These are phyloP conservation scores for Meghimatium bilineatum DNA, from an alignment of 2,888 invertebrate species.

Conservation along the genomic window DNA sequence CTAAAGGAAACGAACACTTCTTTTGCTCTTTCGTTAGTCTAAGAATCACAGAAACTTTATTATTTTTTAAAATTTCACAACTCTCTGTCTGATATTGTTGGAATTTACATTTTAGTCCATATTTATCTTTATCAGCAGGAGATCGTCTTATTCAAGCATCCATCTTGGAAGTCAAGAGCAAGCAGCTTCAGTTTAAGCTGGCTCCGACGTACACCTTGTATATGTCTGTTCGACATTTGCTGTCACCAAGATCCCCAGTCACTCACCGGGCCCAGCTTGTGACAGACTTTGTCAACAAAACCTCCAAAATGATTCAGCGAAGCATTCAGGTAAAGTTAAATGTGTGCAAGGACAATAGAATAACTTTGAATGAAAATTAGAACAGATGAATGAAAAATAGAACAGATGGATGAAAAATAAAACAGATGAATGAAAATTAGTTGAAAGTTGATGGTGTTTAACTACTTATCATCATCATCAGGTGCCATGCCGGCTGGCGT, in stretches of 20 bases:
- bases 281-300: slow-evolving; percentile 92
- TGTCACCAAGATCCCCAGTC: slow-evolving; percentile 94
- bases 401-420: no score
- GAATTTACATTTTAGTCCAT: neutral
- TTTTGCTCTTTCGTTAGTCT: no score
- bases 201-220: slow-evolving; percentile 98
- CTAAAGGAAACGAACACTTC: no score
- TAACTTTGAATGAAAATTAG: no score
- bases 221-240: slow-evolving; percentile 93
- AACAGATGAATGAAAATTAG: no score
- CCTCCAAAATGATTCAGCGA: slow-evolving; percentile 89
- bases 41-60: no score
- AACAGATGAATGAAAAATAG: no score
- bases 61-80: no score
- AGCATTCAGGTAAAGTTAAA: slow-evolving; percentile 84
- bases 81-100: neutral
- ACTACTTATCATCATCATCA: no score
- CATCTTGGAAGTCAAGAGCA: slow-evolving; percentile 85
- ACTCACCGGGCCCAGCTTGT: slow-evolving; percentile 94
- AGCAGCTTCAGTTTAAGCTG: slow-evolving; percentile 87
- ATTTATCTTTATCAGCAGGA: slow-evolving; percentile 80
- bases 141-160: slow-evolving; percentile 92
- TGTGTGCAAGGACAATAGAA: no score
- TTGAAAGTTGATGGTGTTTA: no score
- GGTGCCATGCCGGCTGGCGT: no score